Evolutionary conservation across 2,113 vertebrate genomes (phyloP).

Genomic region (Clarias batrachus): DNA sequence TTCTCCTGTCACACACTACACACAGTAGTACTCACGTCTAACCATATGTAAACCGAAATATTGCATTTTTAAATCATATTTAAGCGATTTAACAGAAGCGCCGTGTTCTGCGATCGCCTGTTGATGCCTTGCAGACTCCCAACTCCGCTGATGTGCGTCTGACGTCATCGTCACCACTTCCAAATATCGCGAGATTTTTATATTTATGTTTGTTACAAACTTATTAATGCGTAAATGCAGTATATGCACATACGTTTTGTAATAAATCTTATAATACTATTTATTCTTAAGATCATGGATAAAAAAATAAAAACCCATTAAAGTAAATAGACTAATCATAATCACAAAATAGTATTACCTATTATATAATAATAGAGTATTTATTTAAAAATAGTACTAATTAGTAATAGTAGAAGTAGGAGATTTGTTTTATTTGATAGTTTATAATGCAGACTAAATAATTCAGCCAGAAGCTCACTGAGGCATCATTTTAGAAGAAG

Average conservation of each 20-base stretch:
- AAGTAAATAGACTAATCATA: too few species aligned
- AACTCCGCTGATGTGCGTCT: neutral
- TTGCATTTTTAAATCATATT: accelerated
- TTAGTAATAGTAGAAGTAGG: too few species aligned
- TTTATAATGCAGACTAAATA: too few species aligned
- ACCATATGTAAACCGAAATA: neutral
- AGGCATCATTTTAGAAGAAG: too few species aligned
- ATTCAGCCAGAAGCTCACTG: too few species aligned
- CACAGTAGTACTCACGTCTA: neutral
- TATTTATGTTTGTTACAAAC: neutral
- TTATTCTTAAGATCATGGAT: too few species aligned
- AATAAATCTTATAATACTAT: neutral
- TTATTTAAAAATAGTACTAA: too few species aligned
- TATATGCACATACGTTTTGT: neutral
- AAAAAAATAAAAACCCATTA: too few species aligned
- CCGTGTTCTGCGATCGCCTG: neutral
- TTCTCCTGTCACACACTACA: too few species aligned
- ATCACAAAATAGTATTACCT: too few species aligned
- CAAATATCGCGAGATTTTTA: slow-evolving; percentile 26
- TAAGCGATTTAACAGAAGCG: neutral
- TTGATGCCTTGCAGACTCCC: neutral
- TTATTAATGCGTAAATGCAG: neutral
- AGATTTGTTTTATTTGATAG: too few species aligned
- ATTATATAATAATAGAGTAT: too few species aligned
- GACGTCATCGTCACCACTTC: neutral